Base-by-base conservation (phyloP, 1,140 invertebrate species). In the Drosophila tani region DNA sequence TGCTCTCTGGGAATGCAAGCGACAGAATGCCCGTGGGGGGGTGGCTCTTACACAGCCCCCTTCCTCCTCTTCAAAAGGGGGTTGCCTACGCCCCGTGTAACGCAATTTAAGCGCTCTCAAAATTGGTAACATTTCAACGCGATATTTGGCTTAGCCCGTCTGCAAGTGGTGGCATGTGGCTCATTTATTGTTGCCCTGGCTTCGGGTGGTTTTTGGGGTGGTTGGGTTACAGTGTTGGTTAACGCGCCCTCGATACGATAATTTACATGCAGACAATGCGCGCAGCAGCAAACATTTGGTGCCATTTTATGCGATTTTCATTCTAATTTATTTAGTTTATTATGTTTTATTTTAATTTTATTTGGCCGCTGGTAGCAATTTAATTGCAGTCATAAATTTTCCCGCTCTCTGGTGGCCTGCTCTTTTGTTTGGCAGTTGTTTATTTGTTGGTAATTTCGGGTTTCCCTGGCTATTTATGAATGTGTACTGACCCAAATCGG, bases 41-140 rank as follows among this genome's bases (percentile, higher is more conserved):
- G 53, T 60, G 29, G 45, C 41, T 75, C 53, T 51, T 21, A 35
- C 43, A 17, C 55, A 35, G 27, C 38, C 14, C 14, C 35, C 19
- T n/a, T 51, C 62, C 66, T 32, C 38, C 32, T 64, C 21, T 24
- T 68, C 14, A 8, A 27, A 19, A 6, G 8, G 32, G 32, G 32
- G 32, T 32, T 27, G 5, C 17, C 21, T 14, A 14, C 29, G 27
- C 9, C 5, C 40, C 14, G 59, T 82, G 79, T 90, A 90, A 80
- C 71, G 79, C 85, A 90, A 90, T 90, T 90, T 85, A 80, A 85
- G 65, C 79, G 55, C 71, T 68, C 67, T 74, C 64, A 70, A 79
- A 79, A 90, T 85, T 88, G 82, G 81, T 73, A 79, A 82, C 85
- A 88, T 90, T 90, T 85, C 85, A 81, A 79, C 84, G 84, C 80